Evolutionary conservation across 2,888 invertebrate genomes (phyloP).

Genomic region (Acrobasis consociella): DNA sequence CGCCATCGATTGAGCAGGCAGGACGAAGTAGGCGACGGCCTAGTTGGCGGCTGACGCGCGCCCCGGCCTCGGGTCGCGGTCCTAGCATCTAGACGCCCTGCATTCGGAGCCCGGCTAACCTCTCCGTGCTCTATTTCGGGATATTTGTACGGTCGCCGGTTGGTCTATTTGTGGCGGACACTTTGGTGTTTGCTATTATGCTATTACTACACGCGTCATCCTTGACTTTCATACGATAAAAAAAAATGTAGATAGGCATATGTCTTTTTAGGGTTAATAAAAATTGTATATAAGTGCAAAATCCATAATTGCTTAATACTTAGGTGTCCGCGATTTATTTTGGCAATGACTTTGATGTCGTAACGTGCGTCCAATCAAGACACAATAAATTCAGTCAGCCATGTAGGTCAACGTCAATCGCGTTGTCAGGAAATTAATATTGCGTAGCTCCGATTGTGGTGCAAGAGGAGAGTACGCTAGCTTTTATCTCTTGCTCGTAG

Average conservation of each 20-base stretch:
- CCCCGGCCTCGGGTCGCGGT: slow-evolving; percentile 47
- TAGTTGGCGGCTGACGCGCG: slow-evolving; percentile 62
- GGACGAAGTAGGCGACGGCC: slow-evolving; percentile 64
- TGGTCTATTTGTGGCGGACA: slow-evolving; percentile 37
- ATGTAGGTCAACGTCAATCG: slow-evolving; percentile 57
- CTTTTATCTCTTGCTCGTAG: slow-evolving; percentile 43
- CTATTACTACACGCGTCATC: background rate
- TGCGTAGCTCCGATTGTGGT: slow-evolving; percentile 54
- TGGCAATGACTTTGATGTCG: slow-evolving; percentile 33
- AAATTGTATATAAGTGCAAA: background rate
- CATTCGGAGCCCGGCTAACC: slow-evolving; percentile 57
- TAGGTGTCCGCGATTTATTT: slow-evolving; percentile 25
- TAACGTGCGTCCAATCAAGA: slow-evolving; percentile 31
- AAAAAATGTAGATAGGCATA: background rate
- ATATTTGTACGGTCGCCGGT: slow-evolving; percentile 46
- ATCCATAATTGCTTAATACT: slow-evolving; percentile 6
- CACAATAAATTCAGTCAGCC: slow-evolving; percentile 49
- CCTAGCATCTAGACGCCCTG: slow-evolving; percentile 58
- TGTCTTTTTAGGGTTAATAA: background rate
- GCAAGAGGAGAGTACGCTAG: slow-evolving; percentile 45
- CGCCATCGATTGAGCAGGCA: slow-evolving; percentile 67
- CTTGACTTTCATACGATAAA: background rate
- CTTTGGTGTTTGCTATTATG: background rate
- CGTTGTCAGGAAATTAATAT: slow-evolving; percentile 57
- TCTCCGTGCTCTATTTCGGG: slow-evolving; percentile 58